Conservation (phyloP, 2,113 vertebrate species). For the Pitta sordida region DNA sequence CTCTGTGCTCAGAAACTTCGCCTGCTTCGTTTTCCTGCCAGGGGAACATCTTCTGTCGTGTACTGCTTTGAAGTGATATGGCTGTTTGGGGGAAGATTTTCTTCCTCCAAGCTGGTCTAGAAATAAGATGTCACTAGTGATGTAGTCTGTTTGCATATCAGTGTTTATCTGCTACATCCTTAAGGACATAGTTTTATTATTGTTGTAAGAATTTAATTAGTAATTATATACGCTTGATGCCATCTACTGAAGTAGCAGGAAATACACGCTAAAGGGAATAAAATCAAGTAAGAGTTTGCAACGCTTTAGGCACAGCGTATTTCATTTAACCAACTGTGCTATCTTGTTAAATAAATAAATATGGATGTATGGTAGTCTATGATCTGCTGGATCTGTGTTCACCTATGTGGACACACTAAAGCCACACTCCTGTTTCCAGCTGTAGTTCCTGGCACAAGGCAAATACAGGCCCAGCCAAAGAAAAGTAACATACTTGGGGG, state of each 20-base stretch:
- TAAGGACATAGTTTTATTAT: conserved; percentile 46
- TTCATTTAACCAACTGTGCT: background rate
- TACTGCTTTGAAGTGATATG: background rate
- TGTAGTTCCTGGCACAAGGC: background rate
- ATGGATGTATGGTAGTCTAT: background rate
- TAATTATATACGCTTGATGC: conserved; percentile 7
- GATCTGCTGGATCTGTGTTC: background rate
- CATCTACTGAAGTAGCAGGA: conserved; percentile 5
- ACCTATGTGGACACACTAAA: background rate
- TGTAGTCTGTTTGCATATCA: conserved; percentile 17
- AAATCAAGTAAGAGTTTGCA: background rate
- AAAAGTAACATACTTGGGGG: background rate
- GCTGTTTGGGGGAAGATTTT: conserved; percentile 10
- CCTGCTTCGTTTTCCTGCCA: background rate
- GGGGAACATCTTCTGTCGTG: background rate
- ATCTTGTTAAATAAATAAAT: background rate
- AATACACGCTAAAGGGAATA: background rate
- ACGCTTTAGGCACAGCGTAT: background rate
- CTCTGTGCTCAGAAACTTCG: background rate
- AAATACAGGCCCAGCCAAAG: too few species aligned
- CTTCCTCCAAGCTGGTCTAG: conserved; percentile 6
- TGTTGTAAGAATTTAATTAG: conserved; percentile 54
- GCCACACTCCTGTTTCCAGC: background rate
- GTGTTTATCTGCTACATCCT: conserved; percentile 31
- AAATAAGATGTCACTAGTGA: conserved; percentile 34